Evolutionary conservation across 2,113 vertebrate genomes (phyloP), one percentile per base, ranked within the genome.

Genomic region (Murina feae): DNA sequence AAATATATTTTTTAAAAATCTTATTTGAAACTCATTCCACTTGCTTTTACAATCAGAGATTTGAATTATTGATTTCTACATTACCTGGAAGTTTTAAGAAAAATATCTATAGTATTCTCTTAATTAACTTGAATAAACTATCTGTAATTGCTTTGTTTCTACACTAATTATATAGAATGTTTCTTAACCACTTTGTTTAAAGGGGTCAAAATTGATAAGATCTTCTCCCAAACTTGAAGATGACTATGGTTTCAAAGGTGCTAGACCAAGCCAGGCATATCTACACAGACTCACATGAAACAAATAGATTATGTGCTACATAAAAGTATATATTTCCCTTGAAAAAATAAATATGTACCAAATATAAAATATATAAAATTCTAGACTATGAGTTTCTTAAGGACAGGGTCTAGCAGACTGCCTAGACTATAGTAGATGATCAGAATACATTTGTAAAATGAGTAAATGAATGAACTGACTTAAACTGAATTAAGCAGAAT

Each of bases 311-410:
- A 21, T 12, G 47, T 88, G n/a, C 10, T 71, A 10, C 6, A 4
- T 68, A 79, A 37, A 21, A 91, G 4, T 28, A 42, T 55, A 58
- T 32, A 25, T 25, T 88, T 17, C 17, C 13, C 14, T 78, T 78
- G 90, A 30, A 86, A 95, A 95, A 53, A 65, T 37, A 84, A 96
- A 51, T 72, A 53, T 51, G 5, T n/a, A 17, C 71, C 8, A 89
- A 47, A 76, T 80, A 60, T 23, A 60, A 85, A 91, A 75, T 78
- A 60, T 5, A 13, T 65, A 72, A 76, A 89, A 74, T 60, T 94
- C 39, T 87, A 71, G 30, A 83, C 18, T 66, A 39, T 79, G 42
- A 81, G 0, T 10, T 87, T 86, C 75, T 94, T 65, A 68, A 81
- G 2, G 30, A 6, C 9, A 49, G 17, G 35, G 6, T 65, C 58